Conservation (phyloP, 2,797 vertebrate species). For the Anomalospiza imberbis region DNA sequence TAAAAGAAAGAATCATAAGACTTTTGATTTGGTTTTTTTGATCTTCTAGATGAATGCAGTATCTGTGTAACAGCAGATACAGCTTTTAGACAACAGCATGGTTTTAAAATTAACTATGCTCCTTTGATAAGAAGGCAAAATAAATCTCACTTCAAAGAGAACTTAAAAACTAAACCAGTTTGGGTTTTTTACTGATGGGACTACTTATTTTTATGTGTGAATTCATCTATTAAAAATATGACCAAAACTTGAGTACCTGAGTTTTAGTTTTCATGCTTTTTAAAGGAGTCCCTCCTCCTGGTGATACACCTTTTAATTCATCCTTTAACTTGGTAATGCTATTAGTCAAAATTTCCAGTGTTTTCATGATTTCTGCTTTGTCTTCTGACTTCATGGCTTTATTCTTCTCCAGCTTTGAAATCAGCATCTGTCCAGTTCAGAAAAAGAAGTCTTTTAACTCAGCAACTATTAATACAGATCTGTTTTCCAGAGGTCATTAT, state of each 20-base stretch:
- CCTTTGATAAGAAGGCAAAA: background rate
- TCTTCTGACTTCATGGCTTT: constrained; percentile 93
- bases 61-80: background rate
- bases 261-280: constrained; percentile 88
- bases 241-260: constrained; percentile 80
- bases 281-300: constrained; percentile 70
- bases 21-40: background rate
- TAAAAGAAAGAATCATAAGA: background rate
- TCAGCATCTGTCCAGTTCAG: constrained; percentile 83
- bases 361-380: constrained; percentile 95
- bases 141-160: background rate
- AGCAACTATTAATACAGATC: background rate
- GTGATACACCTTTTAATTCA: constrained; percentile 89
- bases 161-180: background rate
- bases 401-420: constrained; percentile 96
- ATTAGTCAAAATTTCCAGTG: constrained; percentile 86
- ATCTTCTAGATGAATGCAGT: background rate
- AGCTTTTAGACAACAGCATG: background rate
- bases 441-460: background rate
- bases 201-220: background rate
- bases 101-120: background rate
- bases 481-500: background rate
- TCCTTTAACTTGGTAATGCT: constrained; percentile 96
- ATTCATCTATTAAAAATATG: background rate
- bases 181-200: background rate